Percentiles rank a stretch among this genome's conserved stretches.
Conservation (phyloP, 2,888 invertebrate species). For the Aspidapion aeneum region DNA sequence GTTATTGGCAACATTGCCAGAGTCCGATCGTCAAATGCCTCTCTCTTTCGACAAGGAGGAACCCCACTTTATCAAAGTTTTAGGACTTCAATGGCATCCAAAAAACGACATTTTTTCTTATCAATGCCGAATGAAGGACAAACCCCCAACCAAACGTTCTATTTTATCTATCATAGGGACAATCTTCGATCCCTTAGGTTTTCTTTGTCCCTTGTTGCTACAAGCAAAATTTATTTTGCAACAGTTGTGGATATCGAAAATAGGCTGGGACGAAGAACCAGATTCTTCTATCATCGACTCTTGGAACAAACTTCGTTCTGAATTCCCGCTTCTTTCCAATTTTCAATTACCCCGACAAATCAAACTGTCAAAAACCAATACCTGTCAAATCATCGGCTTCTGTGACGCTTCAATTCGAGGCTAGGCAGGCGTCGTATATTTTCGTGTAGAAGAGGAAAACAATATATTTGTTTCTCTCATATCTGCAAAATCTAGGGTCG, state of each 20-base stretch:
- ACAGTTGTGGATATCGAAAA: neutral
- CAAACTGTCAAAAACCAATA: neutral
- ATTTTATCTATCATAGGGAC: neutral
- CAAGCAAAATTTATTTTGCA: constrained; percentile 1
- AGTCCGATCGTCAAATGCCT: too few species aligned
- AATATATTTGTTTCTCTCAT: too few species aligned
- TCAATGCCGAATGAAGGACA: neutral
- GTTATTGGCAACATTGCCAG: too few species aligned
- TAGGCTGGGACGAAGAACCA: neutral
- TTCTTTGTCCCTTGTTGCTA: constrained; percentile 1
- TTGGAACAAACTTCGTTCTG: neutral
- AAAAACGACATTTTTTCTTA: neutral
- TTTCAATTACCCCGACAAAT: constrained; percentile 1
- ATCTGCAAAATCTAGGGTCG: too few species aligned
- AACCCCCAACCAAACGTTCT: constrained; percentile 1
- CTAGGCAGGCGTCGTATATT: neutral
- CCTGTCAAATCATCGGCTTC: neutral
- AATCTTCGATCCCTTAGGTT: constrained; percentile 1
- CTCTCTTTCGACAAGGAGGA: too few species aligned
- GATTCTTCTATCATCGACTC: neutral
- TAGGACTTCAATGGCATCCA: too few species aligned
- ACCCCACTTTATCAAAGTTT: too few species aligned
- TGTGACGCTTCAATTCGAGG: neutral
- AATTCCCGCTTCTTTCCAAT: neutral
- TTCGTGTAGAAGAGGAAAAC: too few species aligned